Base-by-base conservation (phyloP, 2,888 invertebrate species). In the Eucriotettix oculatus region DNA sequence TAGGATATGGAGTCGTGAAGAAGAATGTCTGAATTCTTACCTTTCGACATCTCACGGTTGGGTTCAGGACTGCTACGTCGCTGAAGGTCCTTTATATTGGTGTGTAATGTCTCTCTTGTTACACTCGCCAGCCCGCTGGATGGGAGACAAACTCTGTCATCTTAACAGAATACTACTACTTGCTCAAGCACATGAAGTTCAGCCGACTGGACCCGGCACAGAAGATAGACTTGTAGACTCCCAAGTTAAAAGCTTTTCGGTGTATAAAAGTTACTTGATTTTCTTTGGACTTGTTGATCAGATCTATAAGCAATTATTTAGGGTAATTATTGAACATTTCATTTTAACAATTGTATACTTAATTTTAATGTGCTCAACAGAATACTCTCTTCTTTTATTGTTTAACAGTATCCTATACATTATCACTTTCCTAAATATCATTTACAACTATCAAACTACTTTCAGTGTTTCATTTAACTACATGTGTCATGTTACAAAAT, bases 11-110 rank as follows among this genome's bases (percentile, higher is more conserved):
- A 76, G 80, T 0, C 81, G 91, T 62, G 95, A 96, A 73, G 86
- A 87, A 70, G 82, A 87, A 56, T 84, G 86, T 59, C 73, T 96
- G 64, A 81, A 83, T 60, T 77, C 80, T 14, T 90, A 87, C 71
- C 73, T 93, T 65, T 86, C 84, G 63, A 79, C 82, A 68, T 68
- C 79, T 16, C 74, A 80, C 60, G 72, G 77, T 0, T 82, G 85
- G 81, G 74, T 94, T 42, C 93, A 94, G 71, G 84, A 84, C 42
- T 83, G 87, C 52, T 93, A 88, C 73, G 94, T 94, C 70, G 86
- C 91, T 0, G 97, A 97, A 68, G 91, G 95, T 0, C 88, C 94
- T 9, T 79, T 91, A n/a, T 97, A 92, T 75, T 91, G 87, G 82
- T 76, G 85, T 59, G 85, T 87, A 7, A 80, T 96, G 71, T 85